Evolutionary conservation across 2,113 vertebrate species (phyloP).

Genomic region (Phodopus roborovskii): DNA sequence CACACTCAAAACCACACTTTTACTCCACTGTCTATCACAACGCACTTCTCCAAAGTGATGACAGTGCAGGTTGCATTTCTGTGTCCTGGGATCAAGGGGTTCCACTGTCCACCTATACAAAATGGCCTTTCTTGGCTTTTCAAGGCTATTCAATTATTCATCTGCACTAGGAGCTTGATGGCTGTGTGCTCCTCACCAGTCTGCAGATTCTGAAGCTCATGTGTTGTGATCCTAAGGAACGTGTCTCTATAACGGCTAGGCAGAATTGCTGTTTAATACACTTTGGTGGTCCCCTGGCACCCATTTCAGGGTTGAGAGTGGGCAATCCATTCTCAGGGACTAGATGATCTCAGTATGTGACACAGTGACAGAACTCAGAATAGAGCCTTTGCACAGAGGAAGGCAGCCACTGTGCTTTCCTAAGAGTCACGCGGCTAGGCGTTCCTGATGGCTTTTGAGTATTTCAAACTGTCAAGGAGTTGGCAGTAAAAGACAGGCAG

Average conservation of each 20-base stretch:
- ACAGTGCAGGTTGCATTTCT: background rate
- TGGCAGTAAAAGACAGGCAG: background rate
- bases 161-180: conserved; percentile 44
- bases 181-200: fast-evolving
- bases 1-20: background rate
- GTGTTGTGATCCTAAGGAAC: conserved; percentile 78
- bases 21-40: fast-evolving
- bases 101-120: too few species aligned
- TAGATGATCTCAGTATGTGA: background rate
- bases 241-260: conserved; percentile 69
- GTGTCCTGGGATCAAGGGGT: background rate
- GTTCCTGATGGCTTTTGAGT: conserved; percentile 13
- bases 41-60: background rate
- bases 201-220: conserved; percentile 62
- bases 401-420: background rate
- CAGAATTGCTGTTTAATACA: conserved; percentile 72
- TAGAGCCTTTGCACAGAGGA: background rate
- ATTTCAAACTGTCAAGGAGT: background rate
- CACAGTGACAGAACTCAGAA: background rate
- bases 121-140: conserved; percentile 46
- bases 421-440: background rate
- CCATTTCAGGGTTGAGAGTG: fast-evolving
- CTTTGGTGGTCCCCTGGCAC: conserved; percentile 73
- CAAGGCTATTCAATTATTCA: conserved; percentile 78
- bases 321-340: conserved; percentile 27